These are phyloP conservation scores for Periphyllus acericola DNA, from an alignment of 2,888 invertebrate genomes.

Conservation along the genomic window DNA sequence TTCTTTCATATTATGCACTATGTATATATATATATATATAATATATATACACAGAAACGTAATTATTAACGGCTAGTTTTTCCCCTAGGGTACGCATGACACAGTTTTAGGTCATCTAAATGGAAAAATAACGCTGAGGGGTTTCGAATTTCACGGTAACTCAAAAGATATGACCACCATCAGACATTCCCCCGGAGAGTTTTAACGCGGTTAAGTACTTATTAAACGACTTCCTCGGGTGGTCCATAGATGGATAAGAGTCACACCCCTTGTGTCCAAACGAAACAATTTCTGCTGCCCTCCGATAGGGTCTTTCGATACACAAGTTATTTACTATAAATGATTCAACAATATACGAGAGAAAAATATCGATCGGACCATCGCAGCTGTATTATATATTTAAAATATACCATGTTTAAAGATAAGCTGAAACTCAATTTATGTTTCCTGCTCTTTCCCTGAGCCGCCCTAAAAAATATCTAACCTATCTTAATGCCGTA, in stretches of 20 bases:
- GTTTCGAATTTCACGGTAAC: slow-evolving; percentile 35
- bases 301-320: background rate
- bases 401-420: too few relatives aligned
- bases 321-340: slow-evolving; percentile 6
- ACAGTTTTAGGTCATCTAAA: slow-evolving; percentile 31
- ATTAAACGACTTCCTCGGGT: slow-evolving; percentile 38
- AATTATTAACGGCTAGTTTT: slow-evolving; percentile 21
- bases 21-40: too few relatives aligned
- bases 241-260: background rate
- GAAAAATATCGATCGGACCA: background rate
- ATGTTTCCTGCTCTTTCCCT: too few relatives aligned
- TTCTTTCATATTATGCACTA: background rate
- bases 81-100: background rate
- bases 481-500: too few relatives aligned
- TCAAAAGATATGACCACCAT: slow-evolving; percentile 2
- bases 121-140: slow-evolving; percentile 34
- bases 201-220: slow-evolving; percentile 49
- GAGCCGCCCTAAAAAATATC: too few relatives aligned
- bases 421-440: too few relatives aligned
- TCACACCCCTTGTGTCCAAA: slow-evolving; percentile 11
- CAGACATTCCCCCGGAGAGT: slow-evolving; percentile 26
- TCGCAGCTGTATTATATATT: too few relatives aligned
- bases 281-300: slow-evolving; percentile 30
- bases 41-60: slow-evolving; percentile 11
- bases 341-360: background rate